A percentile compares a stretch with the other conserved stretches of the same genome.
These are phyloP conservation scores for Chesias legatella DNA, from an alignment of 2,888 invertebrate species.

Conservation along the genomic window DNA sequence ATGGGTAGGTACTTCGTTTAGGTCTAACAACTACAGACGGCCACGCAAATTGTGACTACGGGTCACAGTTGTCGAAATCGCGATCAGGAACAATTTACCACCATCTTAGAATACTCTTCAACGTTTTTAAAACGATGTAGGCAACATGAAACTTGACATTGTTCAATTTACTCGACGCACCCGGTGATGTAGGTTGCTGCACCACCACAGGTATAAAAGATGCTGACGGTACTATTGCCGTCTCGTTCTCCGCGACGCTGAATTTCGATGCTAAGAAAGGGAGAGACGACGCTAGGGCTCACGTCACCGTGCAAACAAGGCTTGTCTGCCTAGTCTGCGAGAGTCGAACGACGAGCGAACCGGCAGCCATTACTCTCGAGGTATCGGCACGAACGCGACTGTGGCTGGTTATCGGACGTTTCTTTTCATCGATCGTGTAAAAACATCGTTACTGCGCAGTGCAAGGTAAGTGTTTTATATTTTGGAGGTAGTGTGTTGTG, in stretches of 20 bases:
- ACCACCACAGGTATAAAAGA: slow-evolving; percentile 56
- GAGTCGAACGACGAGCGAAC: slow-evolving; percentile 66
- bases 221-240: slow-evolving; percentile 31
- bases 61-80: slow-evolving; percentile 23
- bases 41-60: slow-evolving; percentile 28
- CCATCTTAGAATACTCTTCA: slow-evolving; percentile 8
- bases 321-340: slow-evolving; percentile 72
- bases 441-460: slow-evolving; percentile 76
- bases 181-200: slow-evolving; percentile 75
- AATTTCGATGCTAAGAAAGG: slow-evolving; percentile 33
- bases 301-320: slow-evolving; percentile 74
- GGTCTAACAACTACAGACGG: slow-evolving; percentile 21
- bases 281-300: slow-evolving; percentile 47
- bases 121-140: slow-evolving; percentile 43
- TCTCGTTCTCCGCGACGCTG: slow-evolving; percentile 40
- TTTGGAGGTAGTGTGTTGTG: slow-evolving; percentile 61
- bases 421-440: slow-evolving; percentile 71
- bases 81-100: slow-evolving; percentile 15
- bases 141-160: slow-evolving; percentile 67
- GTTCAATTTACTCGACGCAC: slow-evolving; percentile 58
- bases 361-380: slow-evolving; percentile 74
- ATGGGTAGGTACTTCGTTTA: slow-evolving; percentile 18
- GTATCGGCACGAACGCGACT: slow-evolving; percentile 75
- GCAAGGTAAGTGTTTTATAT: slow-evolving; percentile 73
- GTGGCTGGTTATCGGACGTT: slow-evolving; percentile 70